phyloP scores from a whole-genome alignment of 1,140 invertebrate genomes.

The Calliphora vicina region DNA sequence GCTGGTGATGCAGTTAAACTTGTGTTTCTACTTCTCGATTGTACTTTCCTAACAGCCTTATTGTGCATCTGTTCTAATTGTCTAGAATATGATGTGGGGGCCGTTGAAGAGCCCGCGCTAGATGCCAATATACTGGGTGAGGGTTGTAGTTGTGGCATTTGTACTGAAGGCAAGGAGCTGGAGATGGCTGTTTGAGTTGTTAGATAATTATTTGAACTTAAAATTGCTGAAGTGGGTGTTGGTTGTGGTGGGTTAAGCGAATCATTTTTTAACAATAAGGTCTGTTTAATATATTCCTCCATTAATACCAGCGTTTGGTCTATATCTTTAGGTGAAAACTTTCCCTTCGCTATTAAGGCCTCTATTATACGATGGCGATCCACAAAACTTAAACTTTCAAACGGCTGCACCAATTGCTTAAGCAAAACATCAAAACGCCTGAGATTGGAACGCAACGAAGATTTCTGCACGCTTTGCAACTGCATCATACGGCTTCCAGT shows the following conservation, averaged over 20 bases:
- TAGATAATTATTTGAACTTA: neutral
- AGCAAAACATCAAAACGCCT: constrained; percentile 35
- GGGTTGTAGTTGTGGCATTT: neutral
- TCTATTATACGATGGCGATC: constrained; percentile 37
- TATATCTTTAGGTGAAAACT: constrained; percentile 31
- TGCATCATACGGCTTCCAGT: neutral
- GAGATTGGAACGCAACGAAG: constrained; percentile 27
- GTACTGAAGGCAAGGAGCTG: neutral
- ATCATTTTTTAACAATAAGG: neutral
- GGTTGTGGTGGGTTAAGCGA: neutral
- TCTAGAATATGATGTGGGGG: neutral
- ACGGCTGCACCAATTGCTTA: constrained; percentile 5
- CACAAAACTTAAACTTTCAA: constrained; percentile 34
- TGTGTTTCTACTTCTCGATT: neutral
- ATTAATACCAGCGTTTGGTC: constrained; percentile 34
- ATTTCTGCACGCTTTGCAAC: constrained; percentile 2
- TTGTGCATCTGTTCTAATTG: neutral
- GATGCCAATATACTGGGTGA: neutral
- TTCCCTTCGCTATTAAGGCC: neutral
- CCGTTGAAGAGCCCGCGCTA: no score
- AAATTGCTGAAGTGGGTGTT: neutral
- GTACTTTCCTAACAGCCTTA: neutral
- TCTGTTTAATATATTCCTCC: constrained; percentile 36
- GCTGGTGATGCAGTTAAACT: neutral
- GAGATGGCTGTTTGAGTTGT: neutral